Base-by-base conservation (phyloP, 2,888 invertebrate species). In the Blera fallax region DNA sequence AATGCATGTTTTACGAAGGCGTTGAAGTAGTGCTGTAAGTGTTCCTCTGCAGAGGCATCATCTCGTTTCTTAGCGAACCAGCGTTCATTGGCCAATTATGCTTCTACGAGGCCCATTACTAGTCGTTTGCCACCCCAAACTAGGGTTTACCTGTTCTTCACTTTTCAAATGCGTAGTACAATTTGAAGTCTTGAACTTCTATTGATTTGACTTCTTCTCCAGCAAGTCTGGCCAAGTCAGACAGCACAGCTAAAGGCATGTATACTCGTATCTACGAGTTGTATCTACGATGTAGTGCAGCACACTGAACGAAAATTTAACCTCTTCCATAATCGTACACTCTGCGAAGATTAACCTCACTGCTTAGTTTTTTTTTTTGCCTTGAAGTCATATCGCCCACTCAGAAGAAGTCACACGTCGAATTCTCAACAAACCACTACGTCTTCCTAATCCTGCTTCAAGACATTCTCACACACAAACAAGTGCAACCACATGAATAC, bases 381-480 rank as follows among this genome's bases (percentile, higher is more conserved):
- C 10, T 27, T 27, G 8, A 10, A 32, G 54, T 10, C 58, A 34
- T 24, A 27, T 10, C 8, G 40, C 37, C 11, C 32, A 37, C 18
- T 7, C 0, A 45, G 7, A 56, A 67, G 73, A 79, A 83, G 83
- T 79, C 79, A 62, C 69, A 79, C 18, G 32, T 67, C n/a, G 45
- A 52, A 45, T 77, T 62, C 50, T 37, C 60, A 74, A 24, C 11
- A 50, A 64, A 29, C 29, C 27, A 18, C 43, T 58, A 81, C 50
- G 58, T 65, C 70, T 78, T 72, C 65, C 24, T 40, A 78, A 72
- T 82, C 43, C 77, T 4, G 4, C n/a, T 40, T 52, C 48, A 76
- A 81, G 81, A 69, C 64, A 45, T 27, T 65, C 40, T 64, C 34
- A n/a, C 43, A 72, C 48, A 11, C 21, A 27, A 37, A 56, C 18